A percentile compares a stretch with the other conserved stretches of the same genome.
These are phyloP conservation scores for Clamator glandarius DNA, from an alignment of 2,797 vertebrate species.

Conservation along the genomic window DNA sequence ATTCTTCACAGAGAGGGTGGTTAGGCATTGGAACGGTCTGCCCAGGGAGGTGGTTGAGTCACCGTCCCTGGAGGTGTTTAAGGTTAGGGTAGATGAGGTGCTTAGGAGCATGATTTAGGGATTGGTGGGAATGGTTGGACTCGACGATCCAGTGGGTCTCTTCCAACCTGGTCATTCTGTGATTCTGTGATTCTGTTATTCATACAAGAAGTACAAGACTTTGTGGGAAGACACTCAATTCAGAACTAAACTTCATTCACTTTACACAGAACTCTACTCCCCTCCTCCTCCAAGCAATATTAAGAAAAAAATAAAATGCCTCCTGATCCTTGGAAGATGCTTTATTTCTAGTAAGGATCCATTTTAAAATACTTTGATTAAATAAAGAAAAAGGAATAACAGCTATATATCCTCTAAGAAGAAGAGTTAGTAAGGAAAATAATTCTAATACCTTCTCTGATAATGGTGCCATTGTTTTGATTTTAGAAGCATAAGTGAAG, in stretches of 20 bases:
- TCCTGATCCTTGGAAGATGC: slow-evolving; percentile 35
- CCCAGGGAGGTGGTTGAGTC: no score
- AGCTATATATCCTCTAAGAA: slow-evolving; percentile 77
- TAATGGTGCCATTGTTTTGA: slow-evolving; percentile 82
- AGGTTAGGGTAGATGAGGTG: no score
- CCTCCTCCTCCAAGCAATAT: background rate
- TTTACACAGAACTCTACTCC: background rate
- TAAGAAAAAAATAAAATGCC: background rate
- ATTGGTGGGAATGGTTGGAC: no score
- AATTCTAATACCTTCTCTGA: slow-evolving; percentile 75
- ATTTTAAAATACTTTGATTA: slow-evolving; percentile 42
- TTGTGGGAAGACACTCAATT: background rate
- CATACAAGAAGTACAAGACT: background rate
- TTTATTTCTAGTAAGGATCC: slow-evolving; percentile 20
- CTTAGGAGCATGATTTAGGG: no score
- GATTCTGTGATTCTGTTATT: no score
- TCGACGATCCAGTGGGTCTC: no score
- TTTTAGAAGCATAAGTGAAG: slow-evolving; percentile 78
- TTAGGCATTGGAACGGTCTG: no score
- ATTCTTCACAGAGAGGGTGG: no score
- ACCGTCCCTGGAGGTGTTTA: no score
- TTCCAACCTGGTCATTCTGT: no score
- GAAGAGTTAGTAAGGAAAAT: slow-evolving; percentile 78
- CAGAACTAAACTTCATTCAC: background rate
- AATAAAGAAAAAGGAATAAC: slow-evolving; percentile 49